Base-by-base conservation (phyloP, 2,888 invertebrate genomes). In the Trichogramma evanescens region DNA sequence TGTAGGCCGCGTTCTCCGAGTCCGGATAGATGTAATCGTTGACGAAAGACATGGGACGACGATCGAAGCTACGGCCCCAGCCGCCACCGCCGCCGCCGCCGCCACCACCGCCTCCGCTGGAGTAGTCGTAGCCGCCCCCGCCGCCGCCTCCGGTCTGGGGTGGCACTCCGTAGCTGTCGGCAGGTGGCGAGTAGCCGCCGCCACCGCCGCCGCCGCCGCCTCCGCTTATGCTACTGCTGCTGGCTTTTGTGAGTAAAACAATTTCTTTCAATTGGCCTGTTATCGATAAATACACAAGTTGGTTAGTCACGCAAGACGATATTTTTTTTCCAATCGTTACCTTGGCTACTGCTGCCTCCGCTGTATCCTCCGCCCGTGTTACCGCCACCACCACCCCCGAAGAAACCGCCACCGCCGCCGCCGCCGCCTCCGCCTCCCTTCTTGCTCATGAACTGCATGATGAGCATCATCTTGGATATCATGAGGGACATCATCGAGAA, bases 401-500 rank as follows among this genome's bases (percentile, higher is more conserved):
- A 4, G 78, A 81, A 66, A 79, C 71, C 55, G 79, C 70, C 68
- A 77, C 81, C 66, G 79, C 71, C 55, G 79, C 70, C 68, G 79
- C 81, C 41, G 7, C 71, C 55, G 79, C 70, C 68, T 79, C 81
- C 41, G 7, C 64, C 62, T 50, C 59, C 59, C 43, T 62, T 62
- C 38, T 13, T 42, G 8, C 65, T 70, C 71, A 75, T 73, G 40
- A 73, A 62, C 59, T 76, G 73, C 64, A 68, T 69, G 54, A 72
- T 69, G 10, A 77, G 55, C 76, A 76, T 80, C 70, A 82, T 82
- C 77, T 84, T 85, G 2, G 85, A 80, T 58, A 85, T 70, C 80
- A 85, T 81, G 64, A 85, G 78, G 0, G 84, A 82, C 79, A 84
- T 81, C 74, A 84, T 83, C 50, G 83, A 82, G 71, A 85, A 82